A percentile compares a stretch with the other conserved stretches of the same genome.
These are phyloP conservation scores for Dallia pectoralis DNA, from an alignment of 2,797 vertebrate species.

Conservation along the genomic window DNA sequence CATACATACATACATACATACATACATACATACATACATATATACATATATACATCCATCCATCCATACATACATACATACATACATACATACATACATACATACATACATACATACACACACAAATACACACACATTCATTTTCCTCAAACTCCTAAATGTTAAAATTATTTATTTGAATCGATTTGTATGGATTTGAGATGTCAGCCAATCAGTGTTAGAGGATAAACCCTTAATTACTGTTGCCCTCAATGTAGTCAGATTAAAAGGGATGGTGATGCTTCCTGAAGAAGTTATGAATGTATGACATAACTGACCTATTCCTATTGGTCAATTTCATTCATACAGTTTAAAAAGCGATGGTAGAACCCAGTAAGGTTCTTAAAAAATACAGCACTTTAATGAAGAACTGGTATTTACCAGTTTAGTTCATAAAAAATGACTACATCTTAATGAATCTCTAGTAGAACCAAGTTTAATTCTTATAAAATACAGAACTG, in stretches of 20 bases:
- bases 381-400: no score
- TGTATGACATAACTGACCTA: conserved; percentile 17
- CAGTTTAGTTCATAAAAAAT: neutral
- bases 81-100: neutral
- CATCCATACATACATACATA: conserved; percentile 7
- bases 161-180: neutral
- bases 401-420: no score
- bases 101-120: neutral
- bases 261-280: conserved; percentile 29
- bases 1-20: conserved; percentile 10
- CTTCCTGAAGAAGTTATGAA: conserved; percentile 2
- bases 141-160: neutral
- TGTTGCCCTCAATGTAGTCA: conserved; percentile 15
- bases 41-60: conserved; percentile 7
- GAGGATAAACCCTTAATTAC: neutral
- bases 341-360: conserved; percentile 35
- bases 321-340: conserved; percentile 47
- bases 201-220: neutral
- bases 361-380: no score
- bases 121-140: neutral
- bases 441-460: neutral
- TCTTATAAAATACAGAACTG: neutral
- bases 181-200: neutral
- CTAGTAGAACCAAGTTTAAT: neutral
- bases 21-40: conserved; percentile 6